Conservation (phyloP, 2,888 invertebrate genomes). For the Thecophora atra region DNA sequence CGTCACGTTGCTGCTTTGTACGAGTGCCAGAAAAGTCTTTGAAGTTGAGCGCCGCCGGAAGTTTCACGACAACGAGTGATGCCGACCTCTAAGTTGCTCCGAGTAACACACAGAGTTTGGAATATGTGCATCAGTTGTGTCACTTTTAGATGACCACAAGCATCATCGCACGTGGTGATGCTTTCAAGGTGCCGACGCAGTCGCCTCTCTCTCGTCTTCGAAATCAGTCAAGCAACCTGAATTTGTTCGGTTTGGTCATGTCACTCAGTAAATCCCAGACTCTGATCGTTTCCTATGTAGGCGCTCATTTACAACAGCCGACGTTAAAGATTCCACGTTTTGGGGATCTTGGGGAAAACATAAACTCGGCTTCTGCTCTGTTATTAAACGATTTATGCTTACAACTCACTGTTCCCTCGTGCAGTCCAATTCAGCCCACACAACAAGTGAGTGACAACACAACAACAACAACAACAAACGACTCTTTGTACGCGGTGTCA, state of each 20-base stretch:
- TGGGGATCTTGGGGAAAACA: too few relatives aligned
- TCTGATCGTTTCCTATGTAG: too few relatives aligned
- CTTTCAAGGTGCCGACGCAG: not conserved
- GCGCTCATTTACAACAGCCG: too few relatives aligned
- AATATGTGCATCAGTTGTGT: conserved; percentile 59
- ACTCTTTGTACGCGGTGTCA: not conserved
- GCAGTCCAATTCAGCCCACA: conserved; percentile 10
- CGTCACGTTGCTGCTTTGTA: conserved; percentile 9
- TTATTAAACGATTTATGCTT: too few relatives aligned
- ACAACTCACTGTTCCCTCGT: too few relatives aligned
- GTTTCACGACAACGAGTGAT: not conserved
- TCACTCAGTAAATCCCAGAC: too few relatives aligned
- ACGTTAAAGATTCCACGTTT: too few relatives aligned
- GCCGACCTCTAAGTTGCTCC: not conserved
- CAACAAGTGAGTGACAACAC: not conserved
- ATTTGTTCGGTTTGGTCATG: too few relatives aligned
- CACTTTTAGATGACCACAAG: conserved; percentile 45
- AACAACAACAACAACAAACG: not conserved
- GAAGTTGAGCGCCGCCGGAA: too few relatives aligned
- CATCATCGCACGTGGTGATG: not conserved
- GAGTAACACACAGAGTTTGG: conserved; percentile 42
- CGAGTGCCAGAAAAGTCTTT: not conserved
- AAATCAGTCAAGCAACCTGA: not conserved
- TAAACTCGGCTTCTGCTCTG: too few relatives aligned
- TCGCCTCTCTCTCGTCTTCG: too few relatives aligned